Evolutionary conservation across 1,140 invertebrate species (phyloP).

Genomic region (Zaprionus taronus): DNA sequence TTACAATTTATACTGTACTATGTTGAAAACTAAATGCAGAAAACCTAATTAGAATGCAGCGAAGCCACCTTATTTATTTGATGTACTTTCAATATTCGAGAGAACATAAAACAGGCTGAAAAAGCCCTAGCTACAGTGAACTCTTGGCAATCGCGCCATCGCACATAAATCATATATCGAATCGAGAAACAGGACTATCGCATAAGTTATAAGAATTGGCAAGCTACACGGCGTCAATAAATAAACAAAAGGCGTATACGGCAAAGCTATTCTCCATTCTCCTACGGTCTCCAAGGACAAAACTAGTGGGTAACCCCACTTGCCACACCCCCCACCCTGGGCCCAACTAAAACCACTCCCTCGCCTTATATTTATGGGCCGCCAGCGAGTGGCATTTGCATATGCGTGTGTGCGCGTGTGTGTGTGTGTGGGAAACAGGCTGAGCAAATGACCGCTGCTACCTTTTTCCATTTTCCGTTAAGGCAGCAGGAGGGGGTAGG

Average conservation of each 20-base stretch:
- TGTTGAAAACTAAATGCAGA: background rate
- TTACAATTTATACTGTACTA: background rate
- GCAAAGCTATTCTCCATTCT: constrained; percentile 25
- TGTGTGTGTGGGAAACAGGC: constrained; percentile 55
- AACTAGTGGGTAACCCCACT: constrained; percentile 51
- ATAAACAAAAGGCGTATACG: constrained; percentile 77
- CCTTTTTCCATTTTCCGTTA: constrained; percentile 18
- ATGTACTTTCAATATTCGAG: constrained; percentile 16
- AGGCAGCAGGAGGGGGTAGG: background rate
- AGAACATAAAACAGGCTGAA: constrained; percentile 18
- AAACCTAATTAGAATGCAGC: background rate
- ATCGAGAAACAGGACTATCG: constrained; percentile 40
- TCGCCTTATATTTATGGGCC: constrained; percentile 70
- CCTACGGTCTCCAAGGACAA: constrained; percentile 65
- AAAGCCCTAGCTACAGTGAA: constrained; percentile 11
- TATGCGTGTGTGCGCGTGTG: constrained; percentile 48
- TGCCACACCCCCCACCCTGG: constrained; percentile 12
- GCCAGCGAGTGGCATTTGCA: constrained; percentile 59
- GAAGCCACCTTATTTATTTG: constrained; percentile 14
- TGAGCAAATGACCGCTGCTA: constrained; percentile 71
- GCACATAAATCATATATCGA: constrained; percentile 61
- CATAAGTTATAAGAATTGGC: constrained; percentile 79
- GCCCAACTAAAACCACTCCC: constrained; percentile 54
- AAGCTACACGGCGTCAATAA: constrained; percentile 74
- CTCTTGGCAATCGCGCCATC: constrained; percentile 62